phyloP scores from a whole-genome alignment of 37 sponge, comb jelly and placozoan species.

The Geodia barretti region DNA sequence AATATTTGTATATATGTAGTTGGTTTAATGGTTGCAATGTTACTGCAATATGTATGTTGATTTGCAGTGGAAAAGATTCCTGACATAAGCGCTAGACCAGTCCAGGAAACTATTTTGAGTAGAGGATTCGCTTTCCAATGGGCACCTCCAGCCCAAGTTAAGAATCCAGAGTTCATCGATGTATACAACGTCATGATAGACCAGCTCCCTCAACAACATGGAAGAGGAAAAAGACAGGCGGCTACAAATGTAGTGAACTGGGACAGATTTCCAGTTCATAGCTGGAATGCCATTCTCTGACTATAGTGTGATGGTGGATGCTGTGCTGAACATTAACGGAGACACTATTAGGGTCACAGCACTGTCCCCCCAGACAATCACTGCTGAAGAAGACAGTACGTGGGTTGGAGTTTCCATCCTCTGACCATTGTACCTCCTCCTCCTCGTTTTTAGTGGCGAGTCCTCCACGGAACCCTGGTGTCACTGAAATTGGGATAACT shows the following conservation, averaged over 20 bases:
- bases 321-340: neutral
- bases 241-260: neutral
- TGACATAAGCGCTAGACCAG: no score
- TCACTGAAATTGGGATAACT: neutral
- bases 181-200: neutral
- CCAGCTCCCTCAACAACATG: neutral
- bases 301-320: constrained; percentile 6
- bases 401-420: neutral
- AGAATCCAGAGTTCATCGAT: neutral
- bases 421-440: neutral
- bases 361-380: neutral
- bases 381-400: constrained; percentile 1
- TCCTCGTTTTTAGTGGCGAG: neutral
- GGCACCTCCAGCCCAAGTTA: neutral
- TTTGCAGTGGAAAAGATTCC: no score
- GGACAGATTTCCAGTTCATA: neutral
- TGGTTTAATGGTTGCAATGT: no score
- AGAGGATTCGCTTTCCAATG: neutral
- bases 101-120: neutral
- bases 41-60: no score
- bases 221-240: neutral
- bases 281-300: neutral
- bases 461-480: neutral
- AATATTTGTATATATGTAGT: no score
- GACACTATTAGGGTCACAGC: neutral